Evolutionary conservation across 2,797 vertebrate genomes (phyloP).

Genomic region (Nyctibius grandis): DNA sequence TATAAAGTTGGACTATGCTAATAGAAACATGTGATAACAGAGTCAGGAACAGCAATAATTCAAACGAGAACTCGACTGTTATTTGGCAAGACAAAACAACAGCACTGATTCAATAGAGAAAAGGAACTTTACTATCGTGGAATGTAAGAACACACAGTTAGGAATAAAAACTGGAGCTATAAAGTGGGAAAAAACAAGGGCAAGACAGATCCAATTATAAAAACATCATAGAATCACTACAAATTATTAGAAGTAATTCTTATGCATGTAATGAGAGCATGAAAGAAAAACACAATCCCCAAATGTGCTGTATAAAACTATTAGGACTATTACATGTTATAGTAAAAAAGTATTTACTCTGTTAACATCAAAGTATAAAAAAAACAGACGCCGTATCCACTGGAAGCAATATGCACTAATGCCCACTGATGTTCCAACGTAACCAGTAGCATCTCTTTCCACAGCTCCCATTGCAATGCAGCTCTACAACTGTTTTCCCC

Average conservation of each 20-base stretch:
- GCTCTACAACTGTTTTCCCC: neutral
- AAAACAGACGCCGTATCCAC: neutral
- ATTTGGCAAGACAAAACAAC: neutral
- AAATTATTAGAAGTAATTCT: neutral
- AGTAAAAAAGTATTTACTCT: neutral
- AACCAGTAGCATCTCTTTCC: neutral
- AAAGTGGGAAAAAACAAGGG: neutral
- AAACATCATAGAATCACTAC: neutral
- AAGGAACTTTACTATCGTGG: neutral
- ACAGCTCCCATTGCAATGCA: neutral
- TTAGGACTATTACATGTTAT: neutral
- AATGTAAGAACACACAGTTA: accelerated
- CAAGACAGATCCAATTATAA: neutral
- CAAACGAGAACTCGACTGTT: neutral
- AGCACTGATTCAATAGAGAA: neutral
- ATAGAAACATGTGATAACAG: neutral
- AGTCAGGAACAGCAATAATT: neutral
- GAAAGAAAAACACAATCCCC: neutral
- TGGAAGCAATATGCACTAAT: neutral
- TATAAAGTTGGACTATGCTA: neutral
- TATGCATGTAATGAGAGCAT: neutral
- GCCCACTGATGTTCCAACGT: neutral
- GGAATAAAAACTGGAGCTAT: neutral
- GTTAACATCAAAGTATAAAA: neutral
- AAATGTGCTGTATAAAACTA: neutral